Evolutionary conservation across 1,140 invertebrate genomes (phyloP), one percentile per base, ranked within the genome.

Genomic region (Trialeurodes vaporariorum): DNA sequence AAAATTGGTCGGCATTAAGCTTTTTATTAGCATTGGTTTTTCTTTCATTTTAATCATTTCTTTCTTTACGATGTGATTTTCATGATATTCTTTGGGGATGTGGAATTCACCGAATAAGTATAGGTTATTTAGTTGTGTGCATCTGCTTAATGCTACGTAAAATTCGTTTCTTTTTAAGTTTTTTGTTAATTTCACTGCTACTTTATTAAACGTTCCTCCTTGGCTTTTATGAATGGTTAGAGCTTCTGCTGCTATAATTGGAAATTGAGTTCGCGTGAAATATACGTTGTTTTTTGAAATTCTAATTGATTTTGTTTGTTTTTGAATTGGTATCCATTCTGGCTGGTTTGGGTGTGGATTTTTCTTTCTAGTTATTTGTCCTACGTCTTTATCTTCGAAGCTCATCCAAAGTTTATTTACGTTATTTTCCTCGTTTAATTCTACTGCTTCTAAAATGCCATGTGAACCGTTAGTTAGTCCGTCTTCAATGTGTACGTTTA

Each of bases 401-500:
- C 17, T 17, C 5, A 49, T 49, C 34, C 34, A 49, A 49, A 49
- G 34, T 49, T 17, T 49, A 17, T 5, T 49, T 5, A 17, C 5
- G 17, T 5, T 17, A 49, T 17, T 17, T 17, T 49, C 34, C 17
- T 49, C 34, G 17, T 49, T 49, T 49, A 9, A 9, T 17, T 49
- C 34, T 9, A 49, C 34, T 9, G 5, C 5, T 17, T 49, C 34
- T 17, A 49, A 17, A 9, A 17, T 49, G 13, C 74, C 77, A 64
- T 76, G 71, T 2, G 76, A 70, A 25, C 76, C 76, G 71, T 79
- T 78, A 0, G 69, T 73, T 67, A 79, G 70, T 9, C 77, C 76
- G 70, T 78, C 75, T 24, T 67, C 23, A 0, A 76, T 74, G 67
- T 76, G 72, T 12, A 78, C 77, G 68, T 78, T 78, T 5, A 71